A percentile compares a stretch with the other conserved stretches of the same genome.
Evolutionary conservation across 1,140 invertebrate species (phyloP).

Genomic region (Dreissena polymorpha): DNA sequence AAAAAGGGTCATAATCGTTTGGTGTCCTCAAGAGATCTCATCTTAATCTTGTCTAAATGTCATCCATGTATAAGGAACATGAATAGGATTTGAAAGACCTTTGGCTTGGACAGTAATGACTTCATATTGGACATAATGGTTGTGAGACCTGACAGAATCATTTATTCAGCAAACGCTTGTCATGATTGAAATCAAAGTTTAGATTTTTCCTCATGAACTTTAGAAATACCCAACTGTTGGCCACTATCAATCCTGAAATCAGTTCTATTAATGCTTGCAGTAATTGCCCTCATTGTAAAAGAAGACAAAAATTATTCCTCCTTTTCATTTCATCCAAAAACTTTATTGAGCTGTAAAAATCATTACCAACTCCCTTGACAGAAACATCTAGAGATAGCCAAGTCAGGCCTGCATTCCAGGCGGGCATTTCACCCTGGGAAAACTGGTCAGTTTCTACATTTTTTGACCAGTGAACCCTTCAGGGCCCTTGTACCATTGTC

Average conservation of each 20-base stretch:
- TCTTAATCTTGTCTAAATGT: too few species aligned
- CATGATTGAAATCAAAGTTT: background rate
- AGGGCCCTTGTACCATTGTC: constrained; percentile 14
- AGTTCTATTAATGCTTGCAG: background rate
- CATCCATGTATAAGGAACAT: too few species aligned
- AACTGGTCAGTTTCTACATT: constrained; percentile 37
- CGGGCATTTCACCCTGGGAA: constrained; percentile 29
- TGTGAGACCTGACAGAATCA: too few species aligned
- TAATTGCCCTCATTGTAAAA: constrained; percentile 20
- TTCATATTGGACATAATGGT: too few species aligned
- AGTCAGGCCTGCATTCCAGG: background rate
- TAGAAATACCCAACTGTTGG: too few species aligned
- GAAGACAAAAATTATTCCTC: constrained; percentile 39
- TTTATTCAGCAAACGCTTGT: too few species aligned
- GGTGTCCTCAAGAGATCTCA: too few species aligned
- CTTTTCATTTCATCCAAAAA: constrained; percentile 24
- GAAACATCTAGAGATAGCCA: background rate
- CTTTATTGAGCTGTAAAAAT: constrained; percentile 42
- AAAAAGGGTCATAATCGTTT: too few species aligned
- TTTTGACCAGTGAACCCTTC: constrained; percentile 30
- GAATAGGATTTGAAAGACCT: too few species aligned
- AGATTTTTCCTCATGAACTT: constrained; percentile 6
- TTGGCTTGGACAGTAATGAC: too few species aligned
- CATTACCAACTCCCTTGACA: constrained; percentile 13
- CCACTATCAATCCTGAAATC: too few species aligned